Conservation (phyloP, 2,113 vertebrate species). For the Sceloporus tristichus region DNA sequence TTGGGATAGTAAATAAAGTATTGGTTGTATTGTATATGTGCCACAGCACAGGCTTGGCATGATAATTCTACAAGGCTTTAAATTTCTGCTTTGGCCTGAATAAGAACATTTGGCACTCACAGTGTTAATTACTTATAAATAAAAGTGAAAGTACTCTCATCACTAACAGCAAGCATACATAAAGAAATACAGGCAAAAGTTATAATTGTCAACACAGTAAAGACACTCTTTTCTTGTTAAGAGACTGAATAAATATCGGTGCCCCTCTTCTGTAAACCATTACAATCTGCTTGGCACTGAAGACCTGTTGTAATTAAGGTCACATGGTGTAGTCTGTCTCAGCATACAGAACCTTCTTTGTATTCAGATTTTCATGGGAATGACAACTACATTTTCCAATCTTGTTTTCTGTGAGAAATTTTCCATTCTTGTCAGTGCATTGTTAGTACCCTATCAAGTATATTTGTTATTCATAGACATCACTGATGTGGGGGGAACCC, state of each 20-base stretch:
- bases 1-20: not conserved
- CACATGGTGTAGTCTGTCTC: not conserved
- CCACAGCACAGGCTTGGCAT: not conserved
- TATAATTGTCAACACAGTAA: slow-evolving; percentile 15
- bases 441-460: not conserved
- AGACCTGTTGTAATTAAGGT: slow-evolving; percentile 28
- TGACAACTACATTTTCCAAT: not conserved
- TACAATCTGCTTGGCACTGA: slow-evolving; percentile 21
- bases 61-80: not conserved
- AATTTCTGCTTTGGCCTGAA: slow-evolving; percentile 18
- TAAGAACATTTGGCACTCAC: not conserved
- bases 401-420: not conserved
- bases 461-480: not conserved
- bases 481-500: not conserved
- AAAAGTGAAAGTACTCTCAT: not conserved
- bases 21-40: not conserved
- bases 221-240: not conserved
- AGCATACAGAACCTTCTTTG: not conserved
- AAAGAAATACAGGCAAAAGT: not conserved
- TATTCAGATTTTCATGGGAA: not conserved
- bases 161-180: not conserved
- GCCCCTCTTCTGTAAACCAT: not conserved
- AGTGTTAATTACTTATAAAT: not conserved
- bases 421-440: not conserved
- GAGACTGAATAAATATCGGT: not conserved